phyloP scores from a whole-genome alignment of 2,797 vertebrate genomes.

The Sus cebifrons region DNA sequence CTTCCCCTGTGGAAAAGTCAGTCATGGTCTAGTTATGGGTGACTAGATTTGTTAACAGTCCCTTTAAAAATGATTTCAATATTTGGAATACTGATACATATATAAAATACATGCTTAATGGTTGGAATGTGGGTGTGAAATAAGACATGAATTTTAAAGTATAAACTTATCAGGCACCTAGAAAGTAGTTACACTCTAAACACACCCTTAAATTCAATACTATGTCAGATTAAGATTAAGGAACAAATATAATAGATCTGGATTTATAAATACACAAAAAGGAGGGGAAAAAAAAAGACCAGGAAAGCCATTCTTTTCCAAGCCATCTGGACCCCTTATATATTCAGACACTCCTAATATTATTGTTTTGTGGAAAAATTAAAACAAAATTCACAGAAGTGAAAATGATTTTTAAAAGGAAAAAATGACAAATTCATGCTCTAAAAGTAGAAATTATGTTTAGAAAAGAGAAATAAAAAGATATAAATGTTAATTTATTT shows the following conservation, averaged over 20 bases:
- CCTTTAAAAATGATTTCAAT: conserved; percentile 86
- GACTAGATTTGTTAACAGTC: conserved; percentile 86
- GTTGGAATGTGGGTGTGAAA: conserved; percentile 81
- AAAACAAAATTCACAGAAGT: conserved; percentile 63
- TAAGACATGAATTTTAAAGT: conserved; percentile 81
- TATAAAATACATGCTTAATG: conserved; percentile 85
- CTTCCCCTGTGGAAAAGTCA: conserved; percentile 88
- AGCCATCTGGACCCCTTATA: conserved; percentile 83
- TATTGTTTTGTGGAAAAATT: conserved; percentile 61
- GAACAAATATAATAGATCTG: conserved; percentile 77
- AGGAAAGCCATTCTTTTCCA: conserved; percentile 85
- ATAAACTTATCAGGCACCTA: conserved; percentile 77
- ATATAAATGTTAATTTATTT: conserved; percentile 64
- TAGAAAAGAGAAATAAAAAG: conserved; percentile 68
- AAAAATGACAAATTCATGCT: conserved; percentile 70
- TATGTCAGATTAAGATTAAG: conserved; percentile 69
- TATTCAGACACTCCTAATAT: conserved; percentile 45
- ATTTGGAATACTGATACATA: conserved; percentile 85
- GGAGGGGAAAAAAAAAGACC: conserved; percentile 49
- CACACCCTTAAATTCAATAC: conserved; percentile 77
- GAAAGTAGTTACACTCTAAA: conserved; percentile 76
- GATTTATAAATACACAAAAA: conserved; percentile 72
- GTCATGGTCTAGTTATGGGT: conserved; percentile 87
- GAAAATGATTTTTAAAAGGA: conserved; percentile 71
- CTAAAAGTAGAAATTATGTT: conserved; percentile 47